Evolutionary conservation across 2,797 vertebrate genomes (phyloP).

Genomic region (Sebastes jordani): DNA sequence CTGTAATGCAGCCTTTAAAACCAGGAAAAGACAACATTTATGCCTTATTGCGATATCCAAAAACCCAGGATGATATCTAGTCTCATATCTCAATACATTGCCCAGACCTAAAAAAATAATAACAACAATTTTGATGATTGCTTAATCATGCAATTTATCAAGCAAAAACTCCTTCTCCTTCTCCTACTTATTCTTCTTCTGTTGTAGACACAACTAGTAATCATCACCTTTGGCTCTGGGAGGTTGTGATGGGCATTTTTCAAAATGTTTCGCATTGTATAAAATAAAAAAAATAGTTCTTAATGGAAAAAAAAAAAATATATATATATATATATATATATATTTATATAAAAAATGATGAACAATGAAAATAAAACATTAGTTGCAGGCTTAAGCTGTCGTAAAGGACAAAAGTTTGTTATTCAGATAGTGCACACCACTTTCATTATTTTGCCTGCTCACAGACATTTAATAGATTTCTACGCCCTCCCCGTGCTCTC

Average conservation of each 20-base stretch:
- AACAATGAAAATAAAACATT: not conserved
- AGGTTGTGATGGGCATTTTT: not conserved
- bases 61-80: no score
- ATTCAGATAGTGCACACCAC: not conserved
- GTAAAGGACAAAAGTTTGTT: not conserved
- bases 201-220: not conserved
- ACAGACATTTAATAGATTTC: not conserved
- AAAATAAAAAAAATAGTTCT: accelerated
- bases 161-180: not conserved
- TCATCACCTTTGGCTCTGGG: not conserved
- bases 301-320: no score
- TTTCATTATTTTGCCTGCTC: not conserved
- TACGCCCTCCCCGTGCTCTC: not conserved
- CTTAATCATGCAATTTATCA: not conserved
- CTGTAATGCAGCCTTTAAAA: no score
- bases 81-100: no score
- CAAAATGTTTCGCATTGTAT: not conserved
- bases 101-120: not conserved
- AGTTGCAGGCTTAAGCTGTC: not conserved
- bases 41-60: no score
- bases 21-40: no score
- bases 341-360: not conserved
- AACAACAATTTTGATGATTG: not conserved
- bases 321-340: no score
- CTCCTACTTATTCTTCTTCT: no score